Evolutionary conservation across 2,113 vertebrate species (phyloP).

Genomic region (Pseudorasbora parva): DNA sequence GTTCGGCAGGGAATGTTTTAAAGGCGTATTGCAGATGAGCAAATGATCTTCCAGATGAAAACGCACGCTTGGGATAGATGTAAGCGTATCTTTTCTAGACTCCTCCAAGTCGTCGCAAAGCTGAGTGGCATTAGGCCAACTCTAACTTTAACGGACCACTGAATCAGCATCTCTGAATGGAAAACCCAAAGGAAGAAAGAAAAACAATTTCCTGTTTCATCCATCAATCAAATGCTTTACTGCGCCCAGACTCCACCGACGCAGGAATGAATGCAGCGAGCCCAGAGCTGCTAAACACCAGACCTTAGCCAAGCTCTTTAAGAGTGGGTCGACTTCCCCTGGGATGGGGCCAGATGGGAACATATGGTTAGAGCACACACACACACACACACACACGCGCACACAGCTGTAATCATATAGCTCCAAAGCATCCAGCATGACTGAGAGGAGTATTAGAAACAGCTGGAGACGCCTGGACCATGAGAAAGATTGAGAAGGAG

Average conservation of each 20-base stretch:
- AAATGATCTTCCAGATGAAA: slow-evolving; percentile 24
- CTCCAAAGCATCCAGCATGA: slow-evolving; percentile 49
- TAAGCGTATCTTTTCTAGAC: slow-evolving; percentile 4
- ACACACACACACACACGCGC: not conserved
- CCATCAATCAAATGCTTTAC: slow-evolving; percentile 34
- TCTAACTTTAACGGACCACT: not conserved
- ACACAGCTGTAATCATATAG: slow-evolving; percentile 64
- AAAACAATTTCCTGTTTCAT: slow-evolving; percentile 35
- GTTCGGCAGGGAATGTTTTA: not conserved
- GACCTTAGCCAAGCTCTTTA: slow-evolving; percentile 27
- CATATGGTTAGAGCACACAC: slow-evolving; percentile 1
- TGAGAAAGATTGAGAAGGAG: slow-evolving; percentile 37
- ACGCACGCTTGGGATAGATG: not conserved
- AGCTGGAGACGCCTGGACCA: slow-evolving; percentile 56
- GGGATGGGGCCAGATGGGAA: slow-evolving; percentile 30
- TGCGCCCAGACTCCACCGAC: slow-evolving; percentile 9
- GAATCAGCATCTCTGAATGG: slow-evolving; percentile 33
- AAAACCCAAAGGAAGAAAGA: slow-evolving; percentile 30
- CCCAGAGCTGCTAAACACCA: not conserved
- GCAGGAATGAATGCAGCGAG: slow-evolving; percentile 10
- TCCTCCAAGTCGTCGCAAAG: not conserved
- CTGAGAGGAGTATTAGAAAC: slow-evolving; percentile 58
- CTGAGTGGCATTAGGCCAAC: not conserved
- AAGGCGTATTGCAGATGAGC: not conserved
- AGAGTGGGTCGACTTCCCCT: slow-evolving; percentile 14